These are phyloP conservation scores for Drosophila parabipectinata DNA, from an alignment of 1,140 invertebrate species.

Conservation along the genomic window DNA sequence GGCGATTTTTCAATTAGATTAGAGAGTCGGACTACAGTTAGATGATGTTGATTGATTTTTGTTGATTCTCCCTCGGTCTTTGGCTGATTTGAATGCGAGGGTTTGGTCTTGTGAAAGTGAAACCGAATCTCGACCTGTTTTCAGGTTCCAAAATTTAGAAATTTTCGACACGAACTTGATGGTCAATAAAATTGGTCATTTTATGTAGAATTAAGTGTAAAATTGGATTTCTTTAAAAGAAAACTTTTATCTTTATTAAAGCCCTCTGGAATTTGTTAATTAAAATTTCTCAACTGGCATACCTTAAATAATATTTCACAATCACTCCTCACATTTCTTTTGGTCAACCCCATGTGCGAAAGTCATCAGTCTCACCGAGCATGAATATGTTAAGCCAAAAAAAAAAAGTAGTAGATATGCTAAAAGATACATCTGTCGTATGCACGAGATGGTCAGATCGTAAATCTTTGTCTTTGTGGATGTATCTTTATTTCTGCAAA, in stretches of 20 bases:
- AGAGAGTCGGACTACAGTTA: slow-evolving; percentile 23
- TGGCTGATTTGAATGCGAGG: slow-evolving; percentile 35
- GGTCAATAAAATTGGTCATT: slow-evolving; percentile 3
- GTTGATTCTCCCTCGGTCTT: slow-evolving; percentile 31
- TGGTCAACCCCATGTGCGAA: slow-evolving; percentile 32
- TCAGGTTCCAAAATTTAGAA: slow-evolving; percentile 22
- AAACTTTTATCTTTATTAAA: not conserved
- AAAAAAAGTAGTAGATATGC: slow-evolving; percentile 33
- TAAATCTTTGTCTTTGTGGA: slow-evolving; percentile 66
- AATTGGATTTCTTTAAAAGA: not conserved
- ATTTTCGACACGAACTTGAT: slow-evolving; percentile 11
- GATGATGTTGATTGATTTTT: slow-evolving; percentile 31
- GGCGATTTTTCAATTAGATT: slow-evolving; percentile 49
- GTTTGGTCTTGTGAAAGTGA: slow-evolving; percentile 56
- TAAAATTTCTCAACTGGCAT: not conserved
- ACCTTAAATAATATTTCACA: slow-evolving; percentile 12
- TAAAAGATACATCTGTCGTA: slow-evolving; percentile 55
- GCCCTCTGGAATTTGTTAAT: not conserved
- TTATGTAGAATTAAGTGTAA: not conserved
- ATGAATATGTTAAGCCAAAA: not conserved
- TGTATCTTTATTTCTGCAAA: slow-evolving; percentile 57
- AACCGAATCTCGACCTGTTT: slow-evolving; percentile 58
- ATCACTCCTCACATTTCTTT: slow-evolving; percentile 16
- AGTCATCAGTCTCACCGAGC: slow-evolving; percentile 23
- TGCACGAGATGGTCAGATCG: slow-evolving; percentile 55